These are phyloP conservation scores for Aulostomus chinensis DNA, from an alignment of 2,797 vertebrate genomes.

Conservation along the genomic window DNA sequence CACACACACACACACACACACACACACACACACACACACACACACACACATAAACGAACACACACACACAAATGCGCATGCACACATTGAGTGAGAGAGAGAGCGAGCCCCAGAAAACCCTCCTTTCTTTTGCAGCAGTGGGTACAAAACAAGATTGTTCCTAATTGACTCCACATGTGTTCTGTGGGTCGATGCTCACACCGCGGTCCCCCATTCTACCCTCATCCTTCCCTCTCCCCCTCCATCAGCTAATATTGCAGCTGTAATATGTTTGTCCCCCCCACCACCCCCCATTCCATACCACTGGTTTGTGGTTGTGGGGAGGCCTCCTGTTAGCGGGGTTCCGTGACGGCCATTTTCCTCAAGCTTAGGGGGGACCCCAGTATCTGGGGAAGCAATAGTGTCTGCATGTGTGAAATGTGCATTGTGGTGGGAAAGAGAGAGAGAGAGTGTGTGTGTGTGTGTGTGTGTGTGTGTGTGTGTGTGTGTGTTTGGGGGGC, in stretches of 20 bases:
- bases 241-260: slow-evolving; percentile 82
- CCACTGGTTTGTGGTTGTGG: slow-evolving; percentile 68
- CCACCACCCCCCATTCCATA: slow-evolving; percentile 38
- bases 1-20: slow-evolving; percentile 31
- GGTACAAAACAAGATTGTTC: slow-evolving; percentile 88
- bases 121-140: slow-evolving; percentile 81
- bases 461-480: slow-evolving; percentile 38
- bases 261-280: slow-evolving; percentile 60
- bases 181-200: slow-evolving; percentile 81
- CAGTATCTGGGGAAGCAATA: slow-evolving; percentile 53
- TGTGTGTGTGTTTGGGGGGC: slow-evolving; percentile 34
- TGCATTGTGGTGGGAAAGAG: slow-evolving; percentile 59
- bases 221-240: slow-evolving; percentile 55
- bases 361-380: slow-evolving; percentile 66
- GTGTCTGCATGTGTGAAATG: slow-evolving; percentile 66
- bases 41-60: slow-evolving; percentile 22
- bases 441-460: slow-evolving; percentile 21
- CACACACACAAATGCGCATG: too few relatives aligned
- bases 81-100: too few relatives aligned
- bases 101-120: slow-evolving; percentile 71
- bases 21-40: slow-evolving; percentile 17
- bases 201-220: slow-evolving; percentile 65
- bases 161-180: slow-evolving; percentile 89
- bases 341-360: slow-evolving; percentile 78
- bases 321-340: slow-evolving; percentile 72